Percentiles rank a stretch among this genome's conserved stretches.
Conservation (phyloP, 2,113 vertebrate species). For the Tor tambroides region DNA sequence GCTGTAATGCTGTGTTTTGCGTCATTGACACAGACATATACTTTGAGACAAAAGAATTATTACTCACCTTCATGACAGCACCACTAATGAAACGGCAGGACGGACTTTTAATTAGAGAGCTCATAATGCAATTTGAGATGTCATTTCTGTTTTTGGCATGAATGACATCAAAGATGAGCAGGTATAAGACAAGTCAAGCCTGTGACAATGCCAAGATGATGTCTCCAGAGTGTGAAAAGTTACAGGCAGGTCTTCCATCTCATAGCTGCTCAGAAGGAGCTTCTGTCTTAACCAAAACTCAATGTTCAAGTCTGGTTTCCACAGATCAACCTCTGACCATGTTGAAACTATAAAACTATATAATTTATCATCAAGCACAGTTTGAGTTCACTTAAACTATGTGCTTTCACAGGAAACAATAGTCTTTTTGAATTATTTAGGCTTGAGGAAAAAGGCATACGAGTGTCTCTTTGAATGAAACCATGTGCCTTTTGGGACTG, state of each 20-base stretch:
- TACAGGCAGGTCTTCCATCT: background rate
- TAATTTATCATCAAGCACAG: background rate
- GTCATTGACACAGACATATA: background rate
- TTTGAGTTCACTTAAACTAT: background rate
- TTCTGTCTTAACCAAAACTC: background rate
- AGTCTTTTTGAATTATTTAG: constrained; percentile 3
- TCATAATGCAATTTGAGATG: background rate
- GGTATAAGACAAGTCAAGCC: background rate
- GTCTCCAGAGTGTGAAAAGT: background rate
- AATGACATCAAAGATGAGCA: background rate
- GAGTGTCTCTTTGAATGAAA: constrained; percentile 30
- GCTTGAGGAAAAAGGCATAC: constrained; percentile 1
- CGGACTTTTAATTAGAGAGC: background rate
- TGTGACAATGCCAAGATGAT: background rate
- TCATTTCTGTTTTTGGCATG: background rate
- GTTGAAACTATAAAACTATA: background rate
- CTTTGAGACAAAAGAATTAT: background rate
- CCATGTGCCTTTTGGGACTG: constrained; percentile 34
- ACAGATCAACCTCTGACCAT: background rate
- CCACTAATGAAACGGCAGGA: background rate
- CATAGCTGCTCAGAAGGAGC: background rate
- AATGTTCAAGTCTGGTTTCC: background rate
- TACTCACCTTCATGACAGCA: background rate
- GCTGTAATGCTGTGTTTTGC: background rate
- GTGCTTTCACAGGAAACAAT: background rate